A percentile compares a stretch with the other conserved stretches of the same genome.
phyloP scores from a whole-genome alignment of 1,140 invertebrate genomes.

The Rhopalosiphum padi region DNA sequence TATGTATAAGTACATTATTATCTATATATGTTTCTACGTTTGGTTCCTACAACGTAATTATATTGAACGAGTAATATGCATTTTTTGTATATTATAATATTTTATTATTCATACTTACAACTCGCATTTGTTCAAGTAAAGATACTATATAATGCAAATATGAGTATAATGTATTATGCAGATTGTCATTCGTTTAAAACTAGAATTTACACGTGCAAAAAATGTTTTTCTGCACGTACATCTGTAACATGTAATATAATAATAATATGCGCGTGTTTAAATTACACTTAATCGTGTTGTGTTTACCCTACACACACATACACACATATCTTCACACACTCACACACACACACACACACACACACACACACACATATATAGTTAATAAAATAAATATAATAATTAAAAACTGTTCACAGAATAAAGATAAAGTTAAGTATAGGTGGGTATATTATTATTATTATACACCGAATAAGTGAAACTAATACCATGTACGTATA shows the following conservation, averaged over 20 bases:
- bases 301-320: not conserved
- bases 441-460: not conserved
- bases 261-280: not conserved
- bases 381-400: conserved; percentile 1
- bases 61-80: not conserved
- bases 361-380: not conserved
- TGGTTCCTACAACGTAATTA: not conserved
- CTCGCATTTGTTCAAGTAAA: not conserved
- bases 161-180: not conserved
- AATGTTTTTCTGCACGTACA: not conserved
- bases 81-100: not conserved
- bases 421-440: not conserved
- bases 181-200: not conserved
- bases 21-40: not conserved
- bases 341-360: too few species aligned
- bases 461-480: not conserved
- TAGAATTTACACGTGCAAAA: not conserved
- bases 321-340: not conserved
- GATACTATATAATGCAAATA: not conserved
- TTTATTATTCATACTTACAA: not conserved
- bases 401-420: conserved; percentile 10
- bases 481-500: not conserved
- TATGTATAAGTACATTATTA: not conserved
- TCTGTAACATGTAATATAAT: not conserved
- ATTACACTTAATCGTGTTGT: not conserved